Evolutionary conservation across 2,888 invertebrate genomes (phyloP).

Genomic region (Lasioglossum morio): DNA sequence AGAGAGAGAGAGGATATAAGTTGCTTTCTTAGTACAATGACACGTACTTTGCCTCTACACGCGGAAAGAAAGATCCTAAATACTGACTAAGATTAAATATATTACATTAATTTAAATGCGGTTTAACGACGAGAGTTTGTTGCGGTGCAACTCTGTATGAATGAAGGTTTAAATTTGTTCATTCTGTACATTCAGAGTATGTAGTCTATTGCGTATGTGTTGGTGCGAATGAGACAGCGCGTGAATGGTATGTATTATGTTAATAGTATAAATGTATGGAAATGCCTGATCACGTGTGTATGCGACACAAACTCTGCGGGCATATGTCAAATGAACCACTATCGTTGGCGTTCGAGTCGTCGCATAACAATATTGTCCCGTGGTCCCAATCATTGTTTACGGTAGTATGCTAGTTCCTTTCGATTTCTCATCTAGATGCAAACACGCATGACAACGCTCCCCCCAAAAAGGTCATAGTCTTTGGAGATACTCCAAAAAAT

Average conservation of each 20-base stretch:
- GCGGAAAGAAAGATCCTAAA: constrained; percentile 57
- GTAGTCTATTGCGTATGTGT: constrained; percentile 34
- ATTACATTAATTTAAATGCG: constrained; percentile 67
- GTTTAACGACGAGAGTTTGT: constrained; percentile 55
- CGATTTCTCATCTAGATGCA: neutral
- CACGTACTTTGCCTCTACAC: constrained; percentile 56
- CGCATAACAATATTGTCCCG: neutral
- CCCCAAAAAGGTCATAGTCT: neutral
- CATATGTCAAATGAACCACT: constrained; percentile 56
- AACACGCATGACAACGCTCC: neutral
- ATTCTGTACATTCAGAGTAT: constrained; percentile 60
- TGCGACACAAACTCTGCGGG: constrained; percentile 31
- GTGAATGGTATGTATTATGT: constrained; percentile 41
- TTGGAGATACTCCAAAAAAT: neutral
- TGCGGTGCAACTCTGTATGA: constrained; percentile 59
- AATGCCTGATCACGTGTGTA: constrained; percentile 32
- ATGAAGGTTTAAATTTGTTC: constrained; percentile 61
- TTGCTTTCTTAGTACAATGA: constrained; percentile 45
- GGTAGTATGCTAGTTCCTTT: neutral
- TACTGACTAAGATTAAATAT: constrained; percentile 56
- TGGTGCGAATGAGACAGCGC: constrained; percentile 7
- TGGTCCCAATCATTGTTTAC: neutral
- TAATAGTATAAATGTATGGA: constrained; percentile 36
- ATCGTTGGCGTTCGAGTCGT: constrained; percentile 30
- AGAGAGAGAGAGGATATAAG: constrained; percentile 21